Percentiles rank a stretch among this genome's conserved stretches.
Conservation (phyloP, 2,113 vertebrate species). For the Equus quagga region DNA sequence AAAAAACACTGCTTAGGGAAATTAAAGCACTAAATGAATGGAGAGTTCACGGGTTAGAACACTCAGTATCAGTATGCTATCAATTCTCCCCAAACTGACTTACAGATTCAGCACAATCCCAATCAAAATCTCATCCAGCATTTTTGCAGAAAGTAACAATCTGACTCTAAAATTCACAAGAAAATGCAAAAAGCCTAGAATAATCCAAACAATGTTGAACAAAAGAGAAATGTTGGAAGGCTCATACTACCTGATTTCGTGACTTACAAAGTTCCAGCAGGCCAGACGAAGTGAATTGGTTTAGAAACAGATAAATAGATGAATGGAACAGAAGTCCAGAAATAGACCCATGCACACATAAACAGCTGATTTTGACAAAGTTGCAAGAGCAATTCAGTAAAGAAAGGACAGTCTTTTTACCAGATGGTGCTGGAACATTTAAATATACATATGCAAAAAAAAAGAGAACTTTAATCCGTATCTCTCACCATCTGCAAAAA, state of each 20-base stretch:
- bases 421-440: too few relatives aligned
- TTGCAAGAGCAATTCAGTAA: background rate
- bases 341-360: fast-evolving
- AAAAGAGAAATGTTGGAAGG: background rate
- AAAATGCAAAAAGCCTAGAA: background rate
- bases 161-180: background rate
- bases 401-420: background rate
- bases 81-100: fast-evolving
- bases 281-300: fast-evolving
- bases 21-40: fast-evolving
- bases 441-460: background rate
- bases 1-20: fast-evolving
- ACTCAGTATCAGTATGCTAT: fast-evolving
- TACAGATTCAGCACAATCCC: fast-evolving
- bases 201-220: background rate
- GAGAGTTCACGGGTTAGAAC: fast-evolving
- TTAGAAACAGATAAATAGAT: fast-evolving
- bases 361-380: background rate
- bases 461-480: background rate
- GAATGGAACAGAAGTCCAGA: background rate
- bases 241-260: fast-evolving
- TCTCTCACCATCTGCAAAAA: background rate
- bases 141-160: background rate
- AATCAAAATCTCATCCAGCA: fast-evolving
- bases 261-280: fast-evolving